phyloP scores from a whole-genome alignment of 2,113 vertebrate genomes.

The Psephotus haematonotus region DNA sequence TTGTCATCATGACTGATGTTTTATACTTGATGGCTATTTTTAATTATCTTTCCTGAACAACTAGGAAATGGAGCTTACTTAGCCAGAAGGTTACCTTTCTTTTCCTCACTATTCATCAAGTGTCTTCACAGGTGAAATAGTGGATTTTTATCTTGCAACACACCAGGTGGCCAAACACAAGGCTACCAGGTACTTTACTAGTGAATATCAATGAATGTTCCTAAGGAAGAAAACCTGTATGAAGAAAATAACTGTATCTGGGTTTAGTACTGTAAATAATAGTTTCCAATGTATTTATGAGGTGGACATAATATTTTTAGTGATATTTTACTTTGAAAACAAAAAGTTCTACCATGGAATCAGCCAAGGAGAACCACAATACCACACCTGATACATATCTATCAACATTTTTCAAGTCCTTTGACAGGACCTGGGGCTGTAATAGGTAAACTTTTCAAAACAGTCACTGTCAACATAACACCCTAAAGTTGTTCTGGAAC shows the following conservation, averaged over 20 bases:
- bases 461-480: neutral
- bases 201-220: neutral
- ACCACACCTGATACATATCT: neutral
- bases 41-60: neutral
- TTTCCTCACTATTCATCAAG: neutral
- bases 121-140: neutral
- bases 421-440: neutral
- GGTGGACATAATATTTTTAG: neutral
- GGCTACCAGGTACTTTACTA: neutral
- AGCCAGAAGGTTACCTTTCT: neutral
- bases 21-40: neutral
- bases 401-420: neutral
- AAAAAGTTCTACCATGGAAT: neutral
- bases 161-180: neutral
- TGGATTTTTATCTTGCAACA: neutral
- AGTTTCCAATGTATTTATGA: neutral
- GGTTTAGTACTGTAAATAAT: neutral
- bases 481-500: neutral
- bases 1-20: neutral
- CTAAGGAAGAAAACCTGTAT: neutral
- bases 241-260: neutral
- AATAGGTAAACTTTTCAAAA: neutral
- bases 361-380: neutral
- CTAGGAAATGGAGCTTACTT: neutral
- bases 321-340: neutral